phyloP scores from a whole-genome alignment of 1,140 invertebrate genomes.

The Hylaeus volcanicus region DNA sequence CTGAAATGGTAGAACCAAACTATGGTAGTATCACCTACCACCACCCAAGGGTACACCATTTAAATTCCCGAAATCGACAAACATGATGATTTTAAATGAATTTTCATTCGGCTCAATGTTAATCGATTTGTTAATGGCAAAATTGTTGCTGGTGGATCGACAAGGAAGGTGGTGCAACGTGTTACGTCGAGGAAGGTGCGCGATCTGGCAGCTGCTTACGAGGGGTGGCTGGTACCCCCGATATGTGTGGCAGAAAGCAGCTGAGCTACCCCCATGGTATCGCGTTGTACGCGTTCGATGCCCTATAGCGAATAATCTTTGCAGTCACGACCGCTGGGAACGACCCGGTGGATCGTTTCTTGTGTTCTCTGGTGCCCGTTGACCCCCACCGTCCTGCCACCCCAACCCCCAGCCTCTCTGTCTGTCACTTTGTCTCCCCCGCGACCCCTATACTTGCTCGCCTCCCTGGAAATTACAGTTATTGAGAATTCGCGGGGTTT shows the following conservation, averaged over 20 bases:
- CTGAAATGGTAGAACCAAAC: too few species aligned
- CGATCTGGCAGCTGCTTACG: constrained; percentile 59
- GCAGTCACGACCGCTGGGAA: constrained; percentile 27
- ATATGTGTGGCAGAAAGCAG: constrained; percentile 61
- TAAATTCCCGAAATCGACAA: too few species aligned
- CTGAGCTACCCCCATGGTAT: constrained; percentile 62
- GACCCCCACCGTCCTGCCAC: not conserved
- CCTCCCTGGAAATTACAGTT: not conserved
- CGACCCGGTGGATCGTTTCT: constrained; percentile 39
- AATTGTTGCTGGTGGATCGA: too few species aligned
- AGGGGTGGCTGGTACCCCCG: constrained; percentile 60
- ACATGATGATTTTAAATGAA: too few species aligned
- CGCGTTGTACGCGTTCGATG: constrained; percentile 26
- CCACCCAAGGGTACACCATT: too few species aligned
- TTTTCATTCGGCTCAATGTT: too few species aligned
- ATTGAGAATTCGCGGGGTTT: not conserved
- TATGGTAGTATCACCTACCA: too few species aligned
- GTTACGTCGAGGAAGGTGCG: constrained; percentile 48
- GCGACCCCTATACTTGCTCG: not conserved
- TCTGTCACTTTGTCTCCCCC: constrained; percentile 4
- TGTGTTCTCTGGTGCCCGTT: not conserved
- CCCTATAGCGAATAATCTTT: constrained; percentile 52
- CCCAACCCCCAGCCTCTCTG: not conserved
- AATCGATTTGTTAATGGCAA: too few species aligned
- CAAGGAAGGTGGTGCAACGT: constrained; percentile 31